Conservation (phyloP, 2,888 invertebrate genomes). For the Caenorhabditis imperialis region DNA sequence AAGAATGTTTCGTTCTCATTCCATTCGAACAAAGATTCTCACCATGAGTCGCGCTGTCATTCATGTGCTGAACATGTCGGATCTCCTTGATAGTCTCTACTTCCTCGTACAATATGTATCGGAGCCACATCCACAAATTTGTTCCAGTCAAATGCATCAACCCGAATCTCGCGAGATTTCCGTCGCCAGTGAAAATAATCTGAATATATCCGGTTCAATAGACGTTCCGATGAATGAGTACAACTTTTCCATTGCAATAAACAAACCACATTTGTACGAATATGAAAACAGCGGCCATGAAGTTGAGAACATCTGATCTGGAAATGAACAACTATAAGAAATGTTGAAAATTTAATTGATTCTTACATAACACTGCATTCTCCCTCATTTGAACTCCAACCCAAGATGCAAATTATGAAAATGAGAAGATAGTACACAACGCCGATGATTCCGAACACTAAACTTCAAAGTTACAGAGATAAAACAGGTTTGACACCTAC, state of each 20-base stretch:
- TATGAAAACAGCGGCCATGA: conserved; percentile 59
- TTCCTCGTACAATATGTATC: conserved; percentile 69
- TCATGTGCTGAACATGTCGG: conserved; percentile 32
- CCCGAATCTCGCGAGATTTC: conserved; percentile 64
- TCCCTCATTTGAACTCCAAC: conserved; percentile 59
- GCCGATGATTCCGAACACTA: conserved; percentile 69
- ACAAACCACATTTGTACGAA: conserved; percentile 72
- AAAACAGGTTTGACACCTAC: conserved; percentile 31
- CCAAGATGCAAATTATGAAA: conserved; percentile 58
- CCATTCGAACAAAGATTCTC: not conserved
- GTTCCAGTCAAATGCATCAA: conserved; percentile 68
- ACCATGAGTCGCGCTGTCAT: conserved; percentile 7
- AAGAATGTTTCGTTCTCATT: not conserved
- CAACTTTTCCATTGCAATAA: conserved; percentile 70
- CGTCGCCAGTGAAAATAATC: conserved; percentile 65
- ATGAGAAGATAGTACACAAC: conserved; percentile 63
- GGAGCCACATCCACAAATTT: conserved; percentile 69
- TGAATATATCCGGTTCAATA: no score
- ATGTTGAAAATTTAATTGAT: not conserved
- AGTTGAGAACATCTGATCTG: conserved; percentile 56
- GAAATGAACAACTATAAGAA: not conserved
- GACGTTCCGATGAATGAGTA: no score
- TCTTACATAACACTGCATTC: conserved; percentile 58
- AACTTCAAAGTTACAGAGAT: not conserved
- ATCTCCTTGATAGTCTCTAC: conserved; percentile 67